A percentile compares a stretch with the other conserved stretches of the same genome.
phyloP scores from a whole-genome alignment of 2,888 invertebrate species.

The Troides aeacus region DNA sequence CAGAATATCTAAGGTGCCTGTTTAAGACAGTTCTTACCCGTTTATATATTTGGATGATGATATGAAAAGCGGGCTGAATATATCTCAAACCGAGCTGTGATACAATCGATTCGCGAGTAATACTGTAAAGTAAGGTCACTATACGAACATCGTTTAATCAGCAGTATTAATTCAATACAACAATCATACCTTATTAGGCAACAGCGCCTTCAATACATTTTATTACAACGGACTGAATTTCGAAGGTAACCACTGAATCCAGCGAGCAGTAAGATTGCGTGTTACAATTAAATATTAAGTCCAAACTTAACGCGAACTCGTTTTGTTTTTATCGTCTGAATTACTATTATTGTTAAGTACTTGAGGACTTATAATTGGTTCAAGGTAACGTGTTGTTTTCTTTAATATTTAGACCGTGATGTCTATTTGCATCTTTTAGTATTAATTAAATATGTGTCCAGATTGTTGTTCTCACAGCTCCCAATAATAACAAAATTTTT shows the following conservation, averaged over 20 bases:
- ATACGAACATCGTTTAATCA: constrained; percentile 13
- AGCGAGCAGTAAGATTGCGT: constrained; percentile 12
- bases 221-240: constrained; percentile 17
- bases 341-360: constrained; percentile 9
- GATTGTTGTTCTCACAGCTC: too few relatives aligned
- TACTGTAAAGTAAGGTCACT: background rate
- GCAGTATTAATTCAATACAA: background rate
- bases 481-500: too few relatives aligned
- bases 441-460: too few relatives aligned
- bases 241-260: constrained; percentile 15
- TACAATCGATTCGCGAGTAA: background rate
- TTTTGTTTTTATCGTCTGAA: constrained; percentile 23
- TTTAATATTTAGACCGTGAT: constrained; percentile 7
- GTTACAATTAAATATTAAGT: constrained; percentile 20
- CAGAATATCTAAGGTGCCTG: background rate
- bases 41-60: background rate
- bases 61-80: background rate
- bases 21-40: background rate
- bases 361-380: constrained; percentile 11
- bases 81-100: background rate
- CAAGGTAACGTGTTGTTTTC: constrained; percentile 19
- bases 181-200: constrained; percentile 17
- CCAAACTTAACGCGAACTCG: constrained; percentile 15
- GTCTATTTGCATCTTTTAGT: background rate
- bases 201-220: constrained; percentile 12